phyloP scores from a whole-genome alignment of 2,888 invertebrate genomes.

The Theristus sp. region DNA sequence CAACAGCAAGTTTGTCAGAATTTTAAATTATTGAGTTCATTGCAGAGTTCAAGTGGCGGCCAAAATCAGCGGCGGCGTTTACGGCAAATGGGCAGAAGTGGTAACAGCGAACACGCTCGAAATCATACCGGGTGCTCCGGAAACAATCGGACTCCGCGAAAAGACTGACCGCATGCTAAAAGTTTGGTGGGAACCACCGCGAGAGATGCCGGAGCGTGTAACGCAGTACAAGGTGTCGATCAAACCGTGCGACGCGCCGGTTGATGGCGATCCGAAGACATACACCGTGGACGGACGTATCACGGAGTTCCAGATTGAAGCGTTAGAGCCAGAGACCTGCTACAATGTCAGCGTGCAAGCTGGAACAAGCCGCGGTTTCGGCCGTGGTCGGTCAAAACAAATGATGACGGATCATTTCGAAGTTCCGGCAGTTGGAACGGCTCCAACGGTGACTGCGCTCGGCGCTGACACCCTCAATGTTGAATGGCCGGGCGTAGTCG shows the following conservation, averaged over 20 bases:
- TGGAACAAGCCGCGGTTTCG: constrained; percentile 22
- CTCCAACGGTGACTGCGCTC: constrained; percentile 19
- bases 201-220: constrained; percentile 8
- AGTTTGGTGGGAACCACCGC: constrained; percentile 25
- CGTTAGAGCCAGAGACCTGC: constrained; percentile 24
- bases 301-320: constrained; percentile 20
- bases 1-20: too few species aligned
- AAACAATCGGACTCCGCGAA: constrained; percentile 23
- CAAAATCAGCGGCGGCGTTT: constrained; percentile 23
- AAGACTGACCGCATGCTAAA: constrained; percentile 24
- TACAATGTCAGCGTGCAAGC: constrained; percentile 21
- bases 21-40: too few species aligned
- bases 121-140: constrained; percentile 25
- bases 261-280: neutral
- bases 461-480: constrained; percentile 23
- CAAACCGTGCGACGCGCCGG: neutral
- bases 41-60: constrained; percentile 13
- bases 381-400: constrained; percentile 23
- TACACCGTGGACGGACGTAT: constrained; percentile 21
- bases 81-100: constrained; percentile 22
- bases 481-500: constrained; percentile 23
- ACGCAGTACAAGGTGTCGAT: neutral
- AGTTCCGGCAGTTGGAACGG: constrained; percentile 11
- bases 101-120: constrained; percentile 27
- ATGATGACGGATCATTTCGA: constrained; percentile 25